Evolutionary conservation across 2,113 vertebrate species (phyloP).

Genomic region (Scomber colias): DNA sequence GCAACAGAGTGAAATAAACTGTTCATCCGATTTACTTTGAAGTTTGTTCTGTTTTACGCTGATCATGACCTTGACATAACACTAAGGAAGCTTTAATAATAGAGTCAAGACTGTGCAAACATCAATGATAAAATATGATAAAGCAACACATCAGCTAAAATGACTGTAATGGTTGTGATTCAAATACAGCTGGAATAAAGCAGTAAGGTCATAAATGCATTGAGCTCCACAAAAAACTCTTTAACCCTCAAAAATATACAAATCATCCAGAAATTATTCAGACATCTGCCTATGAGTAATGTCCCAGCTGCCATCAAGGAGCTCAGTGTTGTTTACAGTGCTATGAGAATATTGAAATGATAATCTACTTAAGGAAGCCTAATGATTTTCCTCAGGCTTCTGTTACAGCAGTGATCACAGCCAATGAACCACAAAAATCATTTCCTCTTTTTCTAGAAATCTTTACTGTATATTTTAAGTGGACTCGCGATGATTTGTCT

Average conservation of each 20-base stretch:
- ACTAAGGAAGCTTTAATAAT: not conserved
- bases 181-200: not conserved
- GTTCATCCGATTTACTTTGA: conserved; percentile 54
- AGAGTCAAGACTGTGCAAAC: not conserved
- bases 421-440: not conserved
- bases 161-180: not conserved
- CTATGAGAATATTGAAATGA: not conserved
- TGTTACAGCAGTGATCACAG: not conserved
- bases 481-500: too few species aligned
- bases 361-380: not conserved
- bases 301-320: not conserved
- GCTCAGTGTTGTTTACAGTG: not conserved
- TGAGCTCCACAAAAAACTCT: conserved; percentile 9
- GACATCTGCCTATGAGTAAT: not conserved
- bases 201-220: not conserved
- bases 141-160: not conserved
- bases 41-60: conserved; percentile 33
- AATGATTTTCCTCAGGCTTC: not conserved
- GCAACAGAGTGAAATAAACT: conserved; percentile 69
- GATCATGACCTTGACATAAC: conserved; percentile 22
- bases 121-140: not conserved
- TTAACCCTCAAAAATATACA: not conserved
- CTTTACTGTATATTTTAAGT: too few species aligned
- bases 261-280: not conserved
- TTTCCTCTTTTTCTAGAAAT: too few species aligned